phyloP scores from a whole-genome alignment of 2,888 invertebrate genomes.

The Troides oblongomaculatus region DNA sequence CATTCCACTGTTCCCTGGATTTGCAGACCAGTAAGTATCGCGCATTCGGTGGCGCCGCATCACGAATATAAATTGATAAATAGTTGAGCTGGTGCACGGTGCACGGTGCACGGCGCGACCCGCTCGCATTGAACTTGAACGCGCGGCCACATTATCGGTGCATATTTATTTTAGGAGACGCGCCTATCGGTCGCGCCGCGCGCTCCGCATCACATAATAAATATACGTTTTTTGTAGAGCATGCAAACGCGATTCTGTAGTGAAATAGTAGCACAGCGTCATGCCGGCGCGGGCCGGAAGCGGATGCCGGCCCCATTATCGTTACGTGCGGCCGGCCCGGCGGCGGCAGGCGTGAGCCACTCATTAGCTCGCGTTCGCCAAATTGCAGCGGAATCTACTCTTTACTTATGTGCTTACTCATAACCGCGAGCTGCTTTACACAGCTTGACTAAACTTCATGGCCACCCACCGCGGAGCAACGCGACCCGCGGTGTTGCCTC shows the following conservation, averaged over 20 bases:
- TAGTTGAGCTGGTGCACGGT: too few species aligned
- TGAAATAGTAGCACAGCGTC: background rate
- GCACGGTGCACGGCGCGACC: too few species aligned
- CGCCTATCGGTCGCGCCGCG: background rate
- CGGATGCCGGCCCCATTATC: slow-evolving; percentile 19
- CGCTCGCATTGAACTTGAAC: too few species aligned
- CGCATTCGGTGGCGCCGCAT: too few species aligned
- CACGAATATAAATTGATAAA: too few species aligned
- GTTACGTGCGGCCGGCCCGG: slow-evolving; percentile 6
- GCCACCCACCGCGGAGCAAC: too few species aligned
- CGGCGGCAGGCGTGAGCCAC: slow-evolving; percentile 5
- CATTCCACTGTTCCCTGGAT: too few species aligned
- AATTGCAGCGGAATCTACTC: slow-evolving; percentile 4
- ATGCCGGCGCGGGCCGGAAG: slow-evolving; percentile 10
- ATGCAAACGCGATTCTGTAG: background rate
- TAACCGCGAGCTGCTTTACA: background rate
- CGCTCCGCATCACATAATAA: background rate
- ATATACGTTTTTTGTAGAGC: background rate
- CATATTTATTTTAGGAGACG: too few species aligned
- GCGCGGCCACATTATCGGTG: too few species aligned
- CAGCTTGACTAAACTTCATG: too few species aligned
- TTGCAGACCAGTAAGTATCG: too few species aligned
- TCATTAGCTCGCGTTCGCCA: slow-evolving; percentile 15
- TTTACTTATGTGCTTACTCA: background rate
- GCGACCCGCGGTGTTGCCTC: too few species aligned